phyloP scores from a whole-genome alignment of 2,888 invertebrate species.

The Lasioglossum zephyrum region DNA sequence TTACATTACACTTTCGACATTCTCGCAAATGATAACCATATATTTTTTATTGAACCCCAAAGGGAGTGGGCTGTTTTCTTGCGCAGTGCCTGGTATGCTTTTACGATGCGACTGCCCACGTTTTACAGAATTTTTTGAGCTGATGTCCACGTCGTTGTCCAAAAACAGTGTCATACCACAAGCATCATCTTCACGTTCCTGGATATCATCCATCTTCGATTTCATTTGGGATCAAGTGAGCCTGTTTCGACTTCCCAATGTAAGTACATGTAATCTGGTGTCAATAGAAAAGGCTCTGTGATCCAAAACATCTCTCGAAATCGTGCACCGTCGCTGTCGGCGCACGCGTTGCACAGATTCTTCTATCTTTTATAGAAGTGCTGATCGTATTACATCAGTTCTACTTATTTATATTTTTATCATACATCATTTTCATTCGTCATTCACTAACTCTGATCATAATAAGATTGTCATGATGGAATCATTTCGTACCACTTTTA shows the following conservation, averaged over 20 bases:
- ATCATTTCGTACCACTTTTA: neutral
- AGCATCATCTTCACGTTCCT: constrained; percentile 82
- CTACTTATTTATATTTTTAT: neutral
- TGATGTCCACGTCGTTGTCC: constrained; percentile 83
- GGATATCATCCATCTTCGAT: constrained; percentile 83
- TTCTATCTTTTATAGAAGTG: neutral
- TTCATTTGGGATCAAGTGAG: constrained; percentile 84
- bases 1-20: constrained; percentile 14
- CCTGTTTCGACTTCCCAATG: constrained; percentile 81
- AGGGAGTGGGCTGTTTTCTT: constrained; percentile 50
- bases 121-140: constrained; percentile 83
- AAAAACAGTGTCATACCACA: constrained; percentile 82
- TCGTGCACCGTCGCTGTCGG: constrained; percentile 7
- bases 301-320: constrained; percentile 41
- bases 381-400: neutral
- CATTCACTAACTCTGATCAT: neutral
- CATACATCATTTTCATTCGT: neutral
- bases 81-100: constrained; percentile 46
- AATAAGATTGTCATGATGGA: neutral
- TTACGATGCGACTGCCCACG: constrained; percentile 72
- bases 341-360: constrained; percentile 3
- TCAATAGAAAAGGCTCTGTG: constrained; percentile 56
- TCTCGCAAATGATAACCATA: constrained; percentile 21
- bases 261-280: constrained; percentile 76
- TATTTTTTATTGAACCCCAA: constrained; percentile 28